Evolutionary conservation across 1,140 invertebrate genomes (phyloP).

Genomic region (Melanaphis sacchari): DNA sequence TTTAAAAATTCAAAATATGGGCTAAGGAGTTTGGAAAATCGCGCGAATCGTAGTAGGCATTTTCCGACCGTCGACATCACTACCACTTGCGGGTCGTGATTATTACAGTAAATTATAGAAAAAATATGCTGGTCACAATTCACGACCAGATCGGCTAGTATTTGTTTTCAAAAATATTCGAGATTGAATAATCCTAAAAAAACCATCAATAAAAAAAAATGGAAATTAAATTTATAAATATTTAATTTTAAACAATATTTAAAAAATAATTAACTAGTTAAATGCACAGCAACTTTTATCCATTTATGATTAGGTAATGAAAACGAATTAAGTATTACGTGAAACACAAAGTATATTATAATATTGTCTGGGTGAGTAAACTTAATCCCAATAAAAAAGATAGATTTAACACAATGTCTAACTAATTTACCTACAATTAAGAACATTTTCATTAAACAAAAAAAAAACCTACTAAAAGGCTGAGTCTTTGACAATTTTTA

Average conservation of each 20-base stretch:
- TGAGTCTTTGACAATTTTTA: background rate
- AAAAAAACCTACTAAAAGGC: background rate
- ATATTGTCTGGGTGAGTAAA: background rate
- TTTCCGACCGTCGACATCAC: background rate
- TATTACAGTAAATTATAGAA: background rate
- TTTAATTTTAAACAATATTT: no score
- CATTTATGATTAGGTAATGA: background rate
- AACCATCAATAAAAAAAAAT: background rate
- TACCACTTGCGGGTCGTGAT: background rate
- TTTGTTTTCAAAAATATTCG: background rate
- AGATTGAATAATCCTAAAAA: background rate
- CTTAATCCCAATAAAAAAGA: background rate
- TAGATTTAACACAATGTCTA: background rate
- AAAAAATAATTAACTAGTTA: no score
- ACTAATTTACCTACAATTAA: background rate
- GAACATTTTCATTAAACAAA: background rate
- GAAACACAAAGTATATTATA: background rate
- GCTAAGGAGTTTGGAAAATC: background rate
- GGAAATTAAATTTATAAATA: background rate
- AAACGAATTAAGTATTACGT: background rate
- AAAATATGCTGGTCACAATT: background rate
- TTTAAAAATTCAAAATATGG: background rate
- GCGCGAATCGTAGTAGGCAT: background rate
- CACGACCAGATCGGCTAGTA: background rate
- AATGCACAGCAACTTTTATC: background rate